phyloP scores from a whole-genome alignment of 2,888 invertebrate genomes.

The Drosophila paramelanica region DNA sequence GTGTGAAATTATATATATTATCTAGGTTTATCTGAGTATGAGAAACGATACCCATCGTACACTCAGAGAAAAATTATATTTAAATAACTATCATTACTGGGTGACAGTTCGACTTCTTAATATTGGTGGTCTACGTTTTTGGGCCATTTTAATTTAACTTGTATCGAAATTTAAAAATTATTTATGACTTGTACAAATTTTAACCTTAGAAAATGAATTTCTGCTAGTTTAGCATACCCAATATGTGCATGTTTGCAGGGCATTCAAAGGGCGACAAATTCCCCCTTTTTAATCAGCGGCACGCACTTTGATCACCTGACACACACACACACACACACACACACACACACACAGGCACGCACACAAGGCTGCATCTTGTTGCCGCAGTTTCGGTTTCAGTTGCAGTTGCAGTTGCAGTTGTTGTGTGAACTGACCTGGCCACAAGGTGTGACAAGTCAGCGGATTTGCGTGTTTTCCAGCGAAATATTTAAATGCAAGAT shows the following conservation, averaged over 20 bases:
- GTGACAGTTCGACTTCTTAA: too few species aligned
- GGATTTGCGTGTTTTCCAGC: conserved; percentile 79
- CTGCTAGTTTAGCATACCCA: conserved; percentile 23
- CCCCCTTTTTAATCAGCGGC: conserved; percentile 79
- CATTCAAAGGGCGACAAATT: conserved; percentile 77
- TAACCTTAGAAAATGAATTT: not conserved
- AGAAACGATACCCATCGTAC: too few species aligned
- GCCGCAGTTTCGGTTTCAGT: conserved; percentile 30
- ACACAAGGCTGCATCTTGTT: conserved; percentile 32
- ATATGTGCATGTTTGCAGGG: conserved; percentile 30
- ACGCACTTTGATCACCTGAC: conserved; percentile 70
- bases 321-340: conserved; percentile 28
- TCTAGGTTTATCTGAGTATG: too few species aligned
- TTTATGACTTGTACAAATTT: too few species aligned
- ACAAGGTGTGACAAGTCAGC: conserved; percentile 80
- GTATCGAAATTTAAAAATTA: too few species aligned
- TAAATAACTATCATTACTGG: too few species aligned
- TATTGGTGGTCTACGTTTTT: too few species aligned
- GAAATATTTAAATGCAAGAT: conserved; percentile 79
- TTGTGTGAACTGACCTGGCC: conserved; percentile 58
- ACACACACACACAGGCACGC: conserved; percentile 1
- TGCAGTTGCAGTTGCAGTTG: conserved; percentile 34
- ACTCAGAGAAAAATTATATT: too few species aligned
- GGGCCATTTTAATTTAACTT: too few species aligned
- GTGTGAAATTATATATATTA: not conserved